Percentiles rank a stretch among this genome's conserved stretches.
Evolutionary conservation across 2,888 invertebrate genomes (phyloP).

Genomic region (Pristionchus fissidentatus): DNA sequence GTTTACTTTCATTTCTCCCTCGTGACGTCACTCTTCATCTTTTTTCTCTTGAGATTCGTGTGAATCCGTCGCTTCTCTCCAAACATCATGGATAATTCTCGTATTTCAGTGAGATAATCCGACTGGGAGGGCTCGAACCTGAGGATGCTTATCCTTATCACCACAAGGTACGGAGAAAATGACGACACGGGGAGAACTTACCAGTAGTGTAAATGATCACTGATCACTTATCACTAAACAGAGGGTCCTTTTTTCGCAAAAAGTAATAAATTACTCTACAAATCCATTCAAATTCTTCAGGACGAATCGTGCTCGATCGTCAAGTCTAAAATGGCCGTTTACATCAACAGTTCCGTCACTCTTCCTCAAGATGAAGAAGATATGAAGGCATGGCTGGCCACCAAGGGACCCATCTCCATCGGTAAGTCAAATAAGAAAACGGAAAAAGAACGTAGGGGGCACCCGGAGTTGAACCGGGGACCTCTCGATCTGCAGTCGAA

Average conservation of each 20-base stretch:
- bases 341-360: conserved; percentile 73
- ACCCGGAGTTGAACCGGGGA: conserved; percentile 65
- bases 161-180: conserved; percentile 51
- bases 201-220: no score
- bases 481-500: conserved; percentile 70
- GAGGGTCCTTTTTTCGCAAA: no score
- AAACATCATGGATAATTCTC: conserved; percentile 2
- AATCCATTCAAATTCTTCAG: no score
- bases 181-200: no score
- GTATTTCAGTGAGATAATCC: conserved; percentile 72
- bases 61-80: background rate
- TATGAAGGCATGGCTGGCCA: conserved; percentile 70
- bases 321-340: conserved; percentile 60
- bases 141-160: conserved; percentile 92
- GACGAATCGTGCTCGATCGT: conserved; percentile 51
- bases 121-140: conserved; percentile 88
- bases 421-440: conserved; percentile 59
- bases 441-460: conserved; percentile 53
- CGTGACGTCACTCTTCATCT: conserved; percentile 8
- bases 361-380: conserved; percentile 72
- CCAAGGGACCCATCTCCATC: conserved; percentile 74
- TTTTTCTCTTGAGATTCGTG: background rate
- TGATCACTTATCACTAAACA: background rate
- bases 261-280: no score
- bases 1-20: conserved; percentile 2